Percentiles rank a stretch among this genome's conserved stretches.
Evolutionary conservation across 2,113 vertebrate species (phyloP).

Genomic region (Oreotragus oreotragus): DNA sequence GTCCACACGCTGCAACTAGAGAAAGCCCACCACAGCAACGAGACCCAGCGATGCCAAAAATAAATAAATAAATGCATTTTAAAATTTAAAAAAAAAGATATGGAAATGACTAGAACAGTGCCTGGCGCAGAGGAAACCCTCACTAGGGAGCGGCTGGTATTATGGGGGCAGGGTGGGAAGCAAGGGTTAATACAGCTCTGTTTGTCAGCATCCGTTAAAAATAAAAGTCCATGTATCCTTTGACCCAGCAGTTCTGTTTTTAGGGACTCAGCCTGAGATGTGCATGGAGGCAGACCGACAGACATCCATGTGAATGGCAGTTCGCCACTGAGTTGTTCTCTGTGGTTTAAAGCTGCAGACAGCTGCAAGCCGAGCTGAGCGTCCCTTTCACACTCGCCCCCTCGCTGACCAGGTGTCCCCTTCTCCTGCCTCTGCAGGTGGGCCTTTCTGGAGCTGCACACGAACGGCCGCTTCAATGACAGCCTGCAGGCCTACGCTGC

Average conservation of each 20-base stretch:
- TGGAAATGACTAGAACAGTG: background rate
- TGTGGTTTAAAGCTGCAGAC: background rate
- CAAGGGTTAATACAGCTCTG: background rate
- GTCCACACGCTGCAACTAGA: background rate
- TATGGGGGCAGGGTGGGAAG: fast-evolving
- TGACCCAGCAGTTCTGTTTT: background rate
- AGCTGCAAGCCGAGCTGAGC: fast-evolving
- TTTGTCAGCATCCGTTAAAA: background rate
- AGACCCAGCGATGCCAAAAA: background rate
- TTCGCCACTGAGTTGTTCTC: fast-evolving
- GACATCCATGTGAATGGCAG: background rate
- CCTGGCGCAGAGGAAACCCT: background rate
- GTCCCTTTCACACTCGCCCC: fast-evolving
- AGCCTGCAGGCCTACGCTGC: conserved; percentile 94
- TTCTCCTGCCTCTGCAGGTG: conserved; percentile 79
- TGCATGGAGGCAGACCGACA: background rate
- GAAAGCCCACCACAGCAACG: background rate
- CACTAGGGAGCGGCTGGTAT: fast-evolving
- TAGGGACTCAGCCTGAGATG: background rate
- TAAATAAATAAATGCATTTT: background rate
- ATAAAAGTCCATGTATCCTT: background rate
- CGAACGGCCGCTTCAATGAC: conserved; percentile 85
- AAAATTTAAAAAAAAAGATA: background rate
- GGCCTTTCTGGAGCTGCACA: conserved; percentile 90
- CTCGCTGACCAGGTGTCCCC: background rate